Conservation (phyloP, 2,113 vertebrate genomes). For the Xiphorhynchus elegans region DNA sequence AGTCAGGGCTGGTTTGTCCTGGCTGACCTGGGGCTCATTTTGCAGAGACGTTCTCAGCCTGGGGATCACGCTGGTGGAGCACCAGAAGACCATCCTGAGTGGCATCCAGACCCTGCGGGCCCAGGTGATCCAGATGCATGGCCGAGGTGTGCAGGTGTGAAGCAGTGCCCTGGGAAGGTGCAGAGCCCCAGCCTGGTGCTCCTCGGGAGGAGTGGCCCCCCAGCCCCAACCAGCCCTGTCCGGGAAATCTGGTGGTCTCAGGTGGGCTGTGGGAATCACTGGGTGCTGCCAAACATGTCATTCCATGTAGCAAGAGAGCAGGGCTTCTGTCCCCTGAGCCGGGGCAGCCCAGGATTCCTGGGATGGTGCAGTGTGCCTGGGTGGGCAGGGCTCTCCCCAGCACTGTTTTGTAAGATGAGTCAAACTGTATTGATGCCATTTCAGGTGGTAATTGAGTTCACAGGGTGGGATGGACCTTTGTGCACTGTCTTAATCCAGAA, state of each 20-base stretch:
- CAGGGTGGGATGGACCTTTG: constrained; percentile 47
- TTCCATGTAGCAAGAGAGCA: neutral
- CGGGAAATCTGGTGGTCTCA: neutral
- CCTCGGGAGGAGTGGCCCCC: neutral
- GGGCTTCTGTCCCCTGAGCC: neutral
- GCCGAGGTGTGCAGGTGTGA: constrained; percentile 92
- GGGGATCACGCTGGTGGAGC: constrained; percentile 86
- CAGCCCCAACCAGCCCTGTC: neutral
- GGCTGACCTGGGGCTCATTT: neutral
- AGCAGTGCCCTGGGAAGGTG: neutral
- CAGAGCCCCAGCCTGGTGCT: neutral
- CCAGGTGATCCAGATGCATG: constrained; percentile 93
- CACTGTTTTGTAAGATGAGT: neutral
- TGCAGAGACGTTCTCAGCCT: constrained; percentile 89
- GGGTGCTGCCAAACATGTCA: neutral
- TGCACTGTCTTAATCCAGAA: constrained; percentile 48
- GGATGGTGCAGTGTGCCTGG: neutral
- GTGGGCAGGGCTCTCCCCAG: neutral
- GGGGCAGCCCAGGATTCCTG: neutral
- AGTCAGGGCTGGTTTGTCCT: rapidly evolving
- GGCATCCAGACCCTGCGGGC: constrained; percentile 88
- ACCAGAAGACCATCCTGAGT: constrained; percentile 87
- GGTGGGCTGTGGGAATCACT: neutral
- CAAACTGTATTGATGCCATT: neutral
- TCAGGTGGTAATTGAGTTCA: constrained; percentile 30